A percentile compares a stretch with the other conserved stretches of the same genome.
Conservation (phyloP, 2,797 vertebrate species). For the Threskiornis aethiopicus region DNA sequence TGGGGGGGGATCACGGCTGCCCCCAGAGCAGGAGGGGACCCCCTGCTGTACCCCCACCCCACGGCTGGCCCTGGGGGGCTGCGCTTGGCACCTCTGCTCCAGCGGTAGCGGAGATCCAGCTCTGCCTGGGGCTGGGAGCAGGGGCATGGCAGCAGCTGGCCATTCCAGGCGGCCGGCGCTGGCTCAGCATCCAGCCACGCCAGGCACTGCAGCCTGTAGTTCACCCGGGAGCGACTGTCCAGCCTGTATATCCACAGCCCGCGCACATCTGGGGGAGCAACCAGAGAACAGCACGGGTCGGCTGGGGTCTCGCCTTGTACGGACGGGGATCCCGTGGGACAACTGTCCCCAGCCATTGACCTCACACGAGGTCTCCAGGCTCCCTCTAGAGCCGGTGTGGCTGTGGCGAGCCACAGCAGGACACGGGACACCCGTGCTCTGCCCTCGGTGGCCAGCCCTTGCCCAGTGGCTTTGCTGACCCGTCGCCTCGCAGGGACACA, state of each 20-base stretch:
- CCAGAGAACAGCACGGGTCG: not conserved
- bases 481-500: rapidly evolving
- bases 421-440: not conserved
- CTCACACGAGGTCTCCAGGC: constrained; percentile 25
- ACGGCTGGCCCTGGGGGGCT: not conserved
- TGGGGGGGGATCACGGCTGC: rapidly evolving
- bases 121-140: constrained; percentile 52
- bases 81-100: not conserved
- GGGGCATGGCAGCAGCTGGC: constrained; percentile 8
- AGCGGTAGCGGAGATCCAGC: constrained; percentile 26
- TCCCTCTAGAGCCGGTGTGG: constrained; percentile 31
- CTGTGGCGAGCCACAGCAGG: not conserved
- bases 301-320: not conserved
- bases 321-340: not conserved
- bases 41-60: no score
- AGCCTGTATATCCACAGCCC: constrained; percentile 74
- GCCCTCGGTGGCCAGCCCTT: not conserved
- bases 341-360: not conserved
- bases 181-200: not conserved
- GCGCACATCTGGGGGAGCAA: constrained; percentile 25
- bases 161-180: not conserved
- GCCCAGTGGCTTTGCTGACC: rapidly evolving
- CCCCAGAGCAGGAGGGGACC: not conserved
- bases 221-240: constrained; percentile 41
- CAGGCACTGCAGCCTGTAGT: constrained; percentile 64